Percentiles rank a stretch among this genome's conserved stretches.
phyloP scores from a whole-genome alignment of 2,797 vertebrate genomes.

The Phyllotis vaccarum region DNA sequence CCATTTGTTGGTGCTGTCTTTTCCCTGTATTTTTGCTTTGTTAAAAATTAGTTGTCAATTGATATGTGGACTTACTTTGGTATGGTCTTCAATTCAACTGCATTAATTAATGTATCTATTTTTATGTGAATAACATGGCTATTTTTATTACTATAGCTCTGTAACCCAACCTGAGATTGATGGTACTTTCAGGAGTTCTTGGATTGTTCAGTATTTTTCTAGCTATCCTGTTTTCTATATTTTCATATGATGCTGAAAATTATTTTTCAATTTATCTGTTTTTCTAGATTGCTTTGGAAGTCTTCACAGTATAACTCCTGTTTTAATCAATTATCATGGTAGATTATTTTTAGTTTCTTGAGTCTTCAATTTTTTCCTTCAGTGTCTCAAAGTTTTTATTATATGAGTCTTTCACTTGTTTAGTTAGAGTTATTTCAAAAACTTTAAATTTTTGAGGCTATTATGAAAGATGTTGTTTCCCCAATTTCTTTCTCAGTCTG shows the following conservation, averaged over 20 bases:
- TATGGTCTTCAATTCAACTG: not conserved
- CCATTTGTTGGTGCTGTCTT: not conserved
- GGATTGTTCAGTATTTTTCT: not conserved
- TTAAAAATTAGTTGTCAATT: not conserved
- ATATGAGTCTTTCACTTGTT: not conserved
- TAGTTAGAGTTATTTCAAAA: not conserved
- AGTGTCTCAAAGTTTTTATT: not conserved
- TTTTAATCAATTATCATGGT: not conserved
- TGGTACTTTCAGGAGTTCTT: too few relatives aligned
- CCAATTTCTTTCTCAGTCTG: not conserved
- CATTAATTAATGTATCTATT: not conserved
- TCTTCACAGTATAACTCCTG: not conserved
- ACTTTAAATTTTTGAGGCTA: not conserved
- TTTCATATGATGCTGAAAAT: not conserved
- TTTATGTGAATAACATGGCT: not conserved
- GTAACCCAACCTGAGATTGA: not conserved
- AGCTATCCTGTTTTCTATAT: not conserved
- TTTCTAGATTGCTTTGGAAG: not conserved
- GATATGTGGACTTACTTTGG: not conserved
- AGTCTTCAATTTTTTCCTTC: not conserved
- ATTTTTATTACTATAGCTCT: not conserved
- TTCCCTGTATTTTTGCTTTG: not conserved
- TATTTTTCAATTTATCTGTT: not conserved
- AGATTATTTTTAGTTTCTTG: not conserved
- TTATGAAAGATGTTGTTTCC: not conserved